These are phyloP conservation scores for Gallinago paraguaiae DNA, from an alignment of 2,113 vertebrate species.

Conservation along the genomic window DNA sequence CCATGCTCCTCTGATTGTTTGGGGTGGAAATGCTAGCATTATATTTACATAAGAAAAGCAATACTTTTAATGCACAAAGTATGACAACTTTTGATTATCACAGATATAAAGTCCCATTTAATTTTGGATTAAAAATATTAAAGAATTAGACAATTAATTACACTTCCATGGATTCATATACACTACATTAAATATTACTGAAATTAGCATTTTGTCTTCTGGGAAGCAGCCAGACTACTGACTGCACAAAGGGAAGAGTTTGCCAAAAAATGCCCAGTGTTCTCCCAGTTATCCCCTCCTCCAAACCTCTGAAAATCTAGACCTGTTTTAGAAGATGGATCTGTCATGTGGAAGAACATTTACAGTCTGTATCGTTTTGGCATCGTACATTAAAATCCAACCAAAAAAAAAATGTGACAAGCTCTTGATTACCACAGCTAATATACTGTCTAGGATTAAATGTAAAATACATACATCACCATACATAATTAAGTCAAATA, in stretches of 20 bases:
- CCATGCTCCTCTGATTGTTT: constrained; percentile 80
- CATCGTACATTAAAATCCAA: background rate
- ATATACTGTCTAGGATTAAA: background rate
- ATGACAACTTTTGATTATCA: constrained; percentile 52
- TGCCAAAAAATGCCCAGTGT: background rate
- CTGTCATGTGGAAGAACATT: background rate
- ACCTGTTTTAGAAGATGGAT: background rate
- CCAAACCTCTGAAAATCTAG: constrained; percentile 29
- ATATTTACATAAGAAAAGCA: constrained; percentile 70
- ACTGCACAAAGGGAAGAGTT: background rate
- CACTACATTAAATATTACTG: constrained; percentile 1
- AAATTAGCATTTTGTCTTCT: constrained; percentile 29
- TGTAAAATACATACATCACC: background rate
- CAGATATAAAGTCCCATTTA: constrained; percentile 11
- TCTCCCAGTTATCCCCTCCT: background rate
- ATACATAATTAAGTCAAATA: background rate
- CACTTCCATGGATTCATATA: constrained; percentile 42
- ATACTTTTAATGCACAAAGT: constrained; percentile 71
- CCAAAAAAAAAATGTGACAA: background rate
- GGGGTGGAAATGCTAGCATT: constrained; percentile 78
- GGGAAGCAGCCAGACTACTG: constrained; percentile 13
- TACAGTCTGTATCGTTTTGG: background rate
- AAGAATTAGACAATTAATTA: constrained; percentile 45
- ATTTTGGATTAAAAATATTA: constrained; percentile 46
- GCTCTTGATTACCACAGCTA: background rate